Evolutionary conservation across 1,140 invertebrate species (phyloP), one percentile per base, ranked within the genome.

Genomic region (Drosophila lacteicornis): DNA sequence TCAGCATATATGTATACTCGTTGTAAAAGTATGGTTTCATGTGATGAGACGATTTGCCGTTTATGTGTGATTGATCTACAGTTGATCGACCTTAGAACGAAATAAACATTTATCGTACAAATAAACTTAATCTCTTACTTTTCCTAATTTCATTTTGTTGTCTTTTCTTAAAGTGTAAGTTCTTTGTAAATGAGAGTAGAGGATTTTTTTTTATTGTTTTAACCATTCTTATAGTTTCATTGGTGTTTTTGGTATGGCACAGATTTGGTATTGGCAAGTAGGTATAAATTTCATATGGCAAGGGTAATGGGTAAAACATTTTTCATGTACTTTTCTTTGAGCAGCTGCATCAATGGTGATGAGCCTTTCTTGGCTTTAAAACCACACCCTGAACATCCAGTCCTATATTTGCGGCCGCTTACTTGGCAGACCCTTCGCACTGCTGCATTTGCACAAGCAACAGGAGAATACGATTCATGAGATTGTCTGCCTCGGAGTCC

Each of bases 401-500:
- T 9, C 9, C 15, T 0, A 25, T 17, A 17, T 15, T 8, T 9
- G n/a, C 4, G 13, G 13, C 7, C 4, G 6, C 8, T 65, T 82
- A 88, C 55, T 88, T 88, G n/a, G 49, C 19, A 15, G 71, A n/a
- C 25, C 56, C 58, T 15, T 91, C 84, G 43, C 73, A 75, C 19
- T 90, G 78, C 45, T 92, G 91, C 74, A 91, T 87, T 56, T 92
- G 91, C 9, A 92, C 91, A 3, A 92, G 75, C n/a, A 92, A 67
- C 53, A 92, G 47, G 11, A 92, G 76, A 8, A 92, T 92, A 58
- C 90, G 91, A 55, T 92, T 92, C 91, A 92, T 92, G n/a, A 92
- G 76, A 79, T 92, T 92, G 47, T 92, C 91, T 25, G 91, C 91
- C 55, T 92, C 91, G 7, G 91, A 79, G 30, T 92, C 91, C 59